These are phyloP conservation scores for Cerceris rybyensis DNA, from an alignment of 2,888 invertebrate species.

Conservation along the genomic window DNA sequence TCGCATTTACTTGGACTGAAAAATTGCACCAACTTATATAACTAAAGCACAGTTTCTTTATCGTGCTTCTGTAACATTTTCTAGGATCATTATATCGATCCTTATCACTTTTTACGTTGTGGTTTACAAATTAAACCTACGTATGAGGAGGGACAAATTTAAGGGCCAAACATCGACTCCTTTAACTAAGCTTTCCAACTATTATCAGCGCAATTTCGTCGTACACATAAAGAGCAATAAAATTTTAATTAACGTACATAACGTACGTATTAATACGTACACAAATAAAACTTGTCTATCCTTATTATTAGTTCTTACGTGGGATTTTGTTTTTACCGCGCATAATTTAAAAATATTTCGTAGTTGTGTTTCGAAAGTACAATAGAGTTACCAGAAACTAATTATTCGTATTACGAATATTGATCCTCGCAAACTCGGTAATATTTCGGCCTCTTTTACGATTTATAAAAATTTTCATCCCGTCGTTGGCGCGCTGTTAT, in stretches of 20 bases:
- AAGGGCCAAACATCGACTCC: too few relatives aligned
- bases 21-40: slow-evolving; percentile 42
- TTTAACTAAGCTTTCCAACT: background rate
- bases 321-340: too few relatives aligned
- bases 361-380: too few relatives aligned
- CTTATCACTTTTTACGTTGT: slow-evolving; percentile 1
- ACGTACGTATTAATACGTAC: background rate
- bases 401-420: slow-evolving; percentile 21
- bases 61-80: slow-evolving; percentile 13
- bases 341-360: too few relatives aligned
- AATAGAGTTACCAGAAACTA: background rate
- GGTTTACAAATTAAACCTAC: background rate
- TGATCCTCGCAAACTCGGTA: slow-evolving; percentile 32
- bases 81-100: background rate
- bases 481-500: slow-evolving; percentile 46
- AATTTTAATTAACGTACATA: too few relatives aligned
- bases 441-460: slow-evolving; percentile 26
- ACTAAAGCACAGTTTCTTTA: slow-evolving; percentile 15
- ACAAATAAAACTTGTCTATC: background rate
- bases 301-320: background rate
- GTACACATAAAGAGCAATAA: too few relatives aligned
- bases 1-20: slow-evolving; percentile 10
- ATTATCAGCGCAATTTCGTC: background rate
- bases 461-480: slow-evolving; percentile 26
- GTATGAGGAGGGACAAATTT: background rate